Evolutionary conservation across 2,888 invertebrate species (phyloP), one percentile per base, ranked within the genome.

Genomic region (Aphodius granarius): DNA sequence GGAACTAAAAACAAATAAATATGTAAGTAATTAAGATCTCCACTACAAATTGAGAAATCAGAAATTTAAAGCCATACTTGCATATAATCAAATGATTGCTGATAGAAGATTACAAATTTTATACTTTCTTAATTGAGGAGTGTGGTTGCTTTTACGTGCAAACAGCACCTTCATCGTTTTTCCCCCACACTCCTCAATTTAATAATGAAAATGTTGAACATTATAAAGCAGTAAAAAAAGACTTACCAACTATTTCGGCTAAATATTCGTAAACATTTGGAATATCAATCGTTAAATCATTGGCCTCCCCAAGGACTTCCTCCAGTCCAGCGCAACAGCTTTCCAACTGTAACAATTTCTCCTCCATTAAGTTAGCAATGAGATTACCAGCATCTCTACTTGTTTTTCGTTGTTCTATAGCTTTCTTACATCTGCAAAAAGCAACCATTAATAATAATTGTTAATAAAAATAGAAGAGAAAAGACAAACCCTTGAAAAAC

Each of bases 21-120:
- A n/a, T n/a, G n/a, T n/a, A n/a, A n/a, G n/a, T n/a, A n/a, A n/a
- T n/a, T n/a, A n/a, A n/a, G n/a, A n/a, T n/a, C 73, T 87, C 86
- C 88, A 88, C 89, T 83, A n/a, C n/a, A n/a, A n/a, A n/a, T n/a
- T n/a, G n/a, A n/a, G n/a, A n/a, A n/a, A n/a, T n/a, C 75, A n/a
- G n/a, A n/a, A n/a, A n/a, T n/a, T n/a, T n/a, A n/a, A n/a, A n/a
- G n/a, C 88, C 88, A 79, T n/a, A n/a, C 82, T 87, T 81, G 87
- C 88, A 87, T 88, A 5, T 87, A 85, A 66, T 66, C 6, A 43
- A 43, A 43, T 43, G 43, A 43, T 43, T 43, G 3, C 20, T n/a
- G n/a, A n/a, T n/a, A n/a, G n/a, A n/a, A n/a, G n/a, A n/a, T n/a
- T n/a, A n/a, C n/a, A n/a, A n/a, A n/a, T n/a, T n/a, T n/a, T n/a